phyloP scores from a whole-genome alignment of 2,113 vertebrate genomes.

The Chionomys nivalis region DNA sequence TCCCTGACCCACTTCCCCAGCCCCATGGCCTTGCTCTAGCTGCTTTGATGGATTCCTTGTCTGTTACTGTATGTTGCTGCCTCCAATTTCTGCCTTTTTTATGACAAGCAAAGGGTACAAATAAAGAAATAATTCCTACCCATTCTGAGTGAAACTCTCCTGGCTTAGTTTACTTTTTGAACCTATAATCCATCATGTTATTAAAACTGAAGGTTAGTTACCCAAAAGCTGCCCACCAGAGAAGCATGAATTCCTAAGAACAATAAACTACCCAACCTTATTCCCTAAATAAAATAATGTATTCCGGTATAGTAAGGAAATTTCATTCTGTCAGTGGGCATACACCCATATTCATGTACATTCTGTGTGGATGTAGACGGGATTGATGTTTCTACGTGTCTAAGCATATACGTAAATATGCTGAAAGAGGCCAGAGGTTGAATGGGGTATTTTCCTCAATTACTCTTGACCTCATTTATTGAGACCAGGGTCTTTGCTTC shows the following conservation, averaged over 20 bases:
- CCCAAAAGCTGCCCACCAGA: background rate
- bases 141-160: background rate
- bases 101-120: background rate
- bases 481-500: background rate
- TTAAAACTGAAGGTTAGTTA: background rate
- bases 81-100: background rate
- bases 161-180: background rate
- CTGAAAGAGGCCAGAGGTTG: background rate
- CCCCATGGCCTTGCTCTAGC: background rate
- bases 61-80: background rate
- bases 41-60: background rate
- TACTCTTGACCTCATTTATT: background rate
- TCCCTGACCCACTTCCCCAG: background rate
- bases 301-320: fast-evolving
- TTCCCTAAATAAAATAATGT: background rate
- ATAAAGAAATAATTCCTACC: background rate
- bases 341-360: fast-evolving
- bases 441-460: background rate
- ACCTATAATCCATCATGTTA: background rate
- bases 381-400: no score
- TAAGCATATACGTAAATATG: no score
- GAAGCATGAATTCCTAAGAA: background rate
- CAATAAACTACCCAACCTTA: background rate
- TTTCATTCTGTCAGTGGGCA: background rate
- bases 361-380: background rate